A percentile compares a stretch with the other conserved stretches of the same genome.
Conservation (phyloP, 1,140 invertebrate genomes). For the Tetramorium parvispinum region DNA sequence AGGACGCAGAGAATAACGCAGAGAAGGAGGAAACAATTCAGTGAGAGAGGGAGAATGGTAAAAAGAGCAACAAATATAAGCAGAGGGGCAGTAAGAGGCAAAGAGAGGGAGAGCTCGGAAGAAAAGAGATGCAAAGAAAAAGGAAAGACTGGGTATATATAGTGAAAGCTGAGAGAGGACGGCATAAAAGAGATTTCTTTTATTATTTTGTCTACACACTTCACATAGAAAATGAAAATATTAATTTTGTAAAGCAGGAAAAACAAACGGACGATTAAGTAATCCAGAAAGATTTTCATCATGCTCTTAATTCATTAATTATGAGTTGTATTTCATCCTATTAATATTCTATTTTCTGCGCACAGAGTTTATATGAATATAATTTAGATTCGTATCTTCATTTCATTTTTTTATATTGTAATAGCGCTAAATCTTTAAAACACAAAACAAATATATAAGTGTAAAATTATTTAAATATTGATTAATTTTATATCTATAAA, state of each 20-base stretch:
- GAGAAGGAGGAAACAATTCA: constrained; percentile 41
- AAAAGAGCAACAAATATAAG: constrained; percentile 43
- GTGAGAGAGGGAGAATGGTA: constrained; percentile 3
- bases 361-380: background rate
- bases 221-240: constrained; percentile 14
- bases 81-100: background rate
- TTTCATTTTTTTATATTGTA: background rate
- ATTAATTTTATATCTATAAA: background rate
- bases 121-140: constrained; percentile 13
- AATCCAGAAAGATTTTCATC: background rate
- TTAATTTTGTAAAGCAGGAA: constrained; percentile 17
- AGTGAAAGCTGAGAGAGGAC: background rate
- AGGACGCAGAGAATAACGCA: constrained; percentile 37
- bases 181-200: constrained; percentile 39
- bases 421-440: background rate
- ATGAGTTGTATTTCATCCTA: background rate
- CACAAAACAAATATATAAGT: background rate
- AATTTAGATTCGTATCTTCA: background rate
- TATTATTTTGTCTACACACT: constrained; percentile 31
- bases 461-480: background rate
- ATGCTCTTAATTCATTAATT: background rate
- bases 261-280: background rate
- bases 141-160: background rate
- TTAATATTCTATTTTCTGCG: background rate
- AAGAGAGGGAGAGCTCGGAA: background rate